Conservation (phyloP, 2,888 invertebrate genomes). For the Cataglyphis altisquamis region DNA sequence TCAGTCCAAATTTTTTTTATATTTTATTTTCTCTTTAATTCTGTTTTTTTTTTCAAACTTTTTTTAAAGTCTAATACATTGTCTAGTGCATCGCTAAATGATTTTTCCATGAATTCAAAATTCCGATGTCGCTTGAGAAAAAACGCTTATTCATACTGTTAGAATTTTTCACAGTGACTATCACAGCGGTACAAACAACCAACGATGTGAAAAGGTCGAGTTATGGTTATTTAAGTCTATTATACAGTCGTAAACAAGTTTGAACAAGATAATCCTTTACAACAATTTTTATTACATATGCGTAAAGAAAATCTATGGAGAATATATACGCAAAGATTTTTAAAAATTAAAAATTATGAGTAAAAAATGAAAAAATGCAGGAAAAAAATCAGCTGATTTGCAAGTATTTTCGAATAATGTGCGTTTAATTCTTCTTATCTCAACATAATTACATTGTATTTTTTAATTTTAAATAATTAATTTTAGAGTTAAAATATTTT, state of each 20-base stretch:
- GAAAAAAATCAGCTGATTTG: background rate
- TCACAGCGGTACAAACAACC: background rate
- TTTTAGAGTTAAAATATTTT: background rate
- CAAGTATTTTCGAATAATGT: background rate
- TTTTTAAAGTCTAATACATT: background rate
- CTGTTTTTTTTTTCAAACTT: background rate
- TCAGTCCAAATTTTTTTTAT: background rate
- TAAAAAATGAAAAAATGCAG: background rate
- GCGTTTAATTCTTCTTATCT: background rate
- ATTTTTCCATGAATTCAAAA: background rate
- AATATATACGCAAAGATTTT: background rate
- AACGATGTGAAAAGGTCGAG: background rate
- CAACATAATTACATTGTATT: background rate
- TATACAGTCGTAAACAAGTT: background rate
- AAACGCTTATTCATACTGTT: background rate
- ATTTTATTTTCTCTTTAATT: background rate
- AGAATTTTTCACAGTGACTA: background rate
- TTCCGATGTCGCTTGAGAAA: background rate
- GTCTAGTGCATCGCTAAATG: background rate
- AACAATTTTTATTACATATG: background rate
- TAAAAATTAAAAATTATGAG: background rate
- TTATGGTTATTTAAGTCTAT: background rate
- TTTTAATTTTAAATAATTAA: background rate
- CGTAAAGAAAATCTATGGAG: background rate
- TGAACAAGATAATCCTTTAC: background rate